Conservation (phyloP, 2,113 vertebrate species). For the Theropithecus gelada region DNA sequence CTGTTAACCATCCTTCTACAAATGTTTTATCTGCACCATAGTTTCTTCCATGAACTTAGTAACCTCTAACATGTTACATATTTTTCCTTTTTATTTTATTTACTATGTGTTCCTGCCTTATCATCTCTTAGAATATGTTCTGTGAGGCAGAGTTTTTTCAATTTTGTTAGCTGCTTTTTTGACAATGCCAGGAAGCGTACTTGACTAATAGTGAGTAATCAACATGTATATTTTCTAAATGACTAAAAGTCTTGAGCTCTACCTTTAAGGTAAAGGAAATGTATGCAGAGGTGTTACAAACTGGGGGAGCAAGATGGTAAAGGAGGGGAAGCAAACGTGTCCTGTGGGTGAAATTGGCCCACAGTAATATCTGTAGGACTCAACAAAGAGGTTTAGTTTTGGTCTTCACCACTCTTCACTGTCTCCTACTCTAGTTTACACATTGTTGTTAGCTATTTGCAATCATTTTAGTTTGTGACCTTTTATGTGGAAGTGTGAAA, state of each 20-base stretch:
- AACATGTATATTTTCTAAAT: not conserved
- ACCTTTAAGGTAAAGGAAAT: not conserved
- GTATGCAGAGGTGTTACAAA: not conserved
- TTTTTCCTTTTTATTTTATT: not conserved
- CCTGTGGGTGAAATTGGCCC: not conserved
- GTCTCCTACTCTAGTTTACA: not conserved
- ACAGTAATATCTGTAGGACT: not conserved
- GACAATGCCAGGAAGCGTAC: not conserved
- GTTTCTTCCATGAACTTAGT: not conserved
- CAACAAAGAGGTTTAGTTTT: not conserved
- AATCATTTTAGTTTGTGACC: not conserved
- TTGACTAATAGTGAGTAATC: not conserved
- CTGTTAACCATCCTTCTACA: not conserved
- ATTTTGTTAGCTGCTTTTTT: conserved; percentile 20
- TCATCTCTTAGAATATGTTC: not conserved
- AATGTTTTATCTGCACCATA: not conserved
- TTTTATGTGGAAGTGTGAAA: not conserved
- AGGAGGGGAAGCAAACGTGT: not conserved
- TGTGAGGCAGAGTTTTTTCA: not conserved
- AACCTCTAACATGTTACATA: not conserved
- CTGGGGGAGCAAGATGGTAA: not conserved
- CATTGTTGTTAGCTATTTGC: not conserved
- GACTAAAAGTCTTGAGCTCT: not conserved
- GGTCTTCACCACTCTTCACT: not conserved
- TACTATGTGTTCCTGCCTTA: not conserved